Conservation (phyloP, 2,113 vertebrate species). For the Ceyx melanurus region DNA sequence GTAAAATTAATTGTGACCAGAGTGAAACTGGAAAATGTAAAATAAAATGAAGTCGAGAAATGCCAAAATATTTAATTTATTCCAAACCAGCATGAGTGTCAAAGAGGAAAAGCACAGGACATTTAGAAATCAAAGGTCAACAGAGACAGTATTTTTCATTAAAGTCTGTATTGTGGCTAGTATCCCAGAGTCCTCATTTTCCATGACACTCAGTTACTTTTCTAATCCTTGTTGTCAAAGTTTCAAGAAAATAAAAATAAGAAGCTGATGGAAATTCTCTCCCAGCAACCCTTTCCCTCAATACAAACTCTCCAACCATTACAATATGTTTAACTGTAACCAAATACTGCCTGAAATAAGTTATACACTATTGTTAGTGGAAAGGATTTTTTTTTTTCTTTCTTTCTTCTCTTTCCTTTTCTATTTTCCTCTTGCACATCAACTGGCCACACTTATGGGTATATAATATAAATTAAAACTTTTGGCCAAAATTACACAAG, state of each 20-base stretch:
- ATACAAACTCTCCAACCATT: not conserved
- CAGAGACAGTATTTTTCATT: not conserved
- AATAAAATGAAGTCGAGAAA: not conserved
- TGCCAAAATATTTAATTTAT: not conserved
- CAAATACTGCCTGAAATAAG: not conserved
- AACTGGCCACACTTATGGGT: rapidly evolving
- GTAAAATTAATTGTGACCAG: not conserved
- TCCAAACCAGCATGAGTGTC: not conserved
- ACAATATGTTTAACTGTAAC: not conserved
- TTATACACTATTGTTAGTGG: rapidly evolving
- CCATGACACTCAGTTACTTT: not conserved
- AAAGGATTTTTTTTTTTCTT: not conserved
- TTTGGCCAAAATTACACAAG: rapidly evolving
- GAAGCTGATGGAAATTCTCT: not conserved
- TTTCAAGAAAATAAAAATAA: not conserved
- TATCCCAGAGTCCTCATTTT: not conserved
- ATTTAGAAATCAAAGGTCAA: not conserved
- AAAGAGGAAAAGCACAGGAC: not conserved
- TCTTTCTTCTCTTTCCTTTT: not conserved
- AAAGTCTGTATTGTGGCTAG: not conserved
- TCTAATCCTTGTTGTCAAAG: not conserved
- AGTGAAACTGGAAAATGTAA: not conserved
- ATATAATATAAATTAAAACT: not conserved
- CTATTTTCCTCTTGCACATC: not conserved
- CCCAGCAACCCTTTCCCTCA: not conserved